A percentile compares a stretch with the other conserved stretches of the same genome.
Conservation (phyloP, 2,113 vertebrate genomes). For the Menidia beryllina region DNA sequence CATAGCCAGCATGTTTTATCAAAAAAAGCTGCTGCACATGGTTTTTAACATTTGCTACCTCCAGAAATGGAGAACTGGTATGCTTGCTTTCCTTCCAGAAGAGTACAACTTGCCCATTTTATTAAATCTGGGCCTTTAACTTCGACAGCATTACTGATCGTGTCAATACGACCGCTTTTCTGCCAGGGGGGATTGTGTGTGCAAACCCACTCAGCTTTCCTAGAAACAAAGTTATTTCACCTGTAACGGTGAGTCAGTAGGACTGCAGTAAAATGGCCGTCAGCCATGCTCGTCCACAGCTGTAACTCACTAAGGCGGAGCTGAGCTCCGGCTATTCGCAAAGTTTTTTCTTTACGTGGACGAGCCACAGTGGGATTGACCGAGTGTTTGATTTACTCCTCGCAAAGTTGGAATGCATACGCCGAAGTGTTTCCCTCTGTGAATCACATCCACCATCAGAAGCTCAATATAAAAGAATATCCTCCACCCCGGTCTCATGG, state of each 20-base stretch:
- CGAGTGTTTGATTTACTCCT: background rate
- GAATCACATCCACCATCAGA: background rate
- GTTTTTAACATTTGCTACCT: too few relatives aligned
- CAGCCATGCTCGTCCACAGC: background rate
- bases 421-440: background rate
- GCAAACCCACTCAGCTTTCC: background rate
- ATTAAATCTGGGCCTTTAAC: background rate
- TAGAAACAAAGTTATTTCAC: background rate
- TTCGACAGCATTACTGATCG: background rate
- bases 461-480: background rate
- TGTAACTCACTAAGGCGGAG: background rate
- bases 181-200: background rate
- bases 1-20: too few relatives aligned
- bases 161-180: background rate
- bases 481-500: constrained; percentile 7
- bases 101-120: background rate
- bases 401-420: background rate
- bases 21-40: too few relatives aligned
- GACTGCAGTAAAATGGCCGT: background rate
- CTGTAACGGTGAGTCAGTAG: background rate
- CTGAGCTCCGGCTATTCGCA: background rate
- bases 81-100: too few relatives aligned
- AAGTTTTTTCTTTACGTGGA: background rate
- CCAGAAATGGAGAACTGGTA: too few relatives aligned
- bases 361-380: background rate